phyloP scores from a whole-genome alignment of 2,888 invertebrate species.

The Torymus auratus region DNA sequence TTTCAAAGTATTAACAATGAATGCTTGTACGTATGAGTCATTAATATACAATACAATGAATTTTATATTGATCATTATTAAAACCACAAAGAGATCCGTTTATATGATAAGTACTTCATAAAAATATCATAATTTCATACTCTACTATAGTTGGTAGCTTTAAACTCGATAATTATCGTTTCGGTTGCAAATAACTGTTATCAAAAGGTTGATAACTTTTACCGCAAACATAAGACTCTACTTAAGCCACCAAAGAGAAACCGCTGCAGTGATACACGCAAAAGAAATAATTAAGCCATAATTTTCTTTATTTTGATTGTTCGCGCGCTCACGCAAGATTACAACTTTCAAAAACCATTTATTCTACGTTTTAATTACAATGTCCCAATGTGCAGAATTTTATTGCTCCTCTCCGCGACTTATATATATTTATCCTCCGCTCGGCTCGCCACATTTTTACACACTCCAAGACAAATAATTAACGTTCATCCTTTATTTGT shows the following conservation, averaged over 20 bases:
- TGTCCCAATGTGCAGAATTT: neutral
- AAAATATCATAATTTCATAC: constrained; percentile 11
- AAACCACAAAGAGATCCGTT: no score
- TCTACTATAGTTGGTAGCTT: neutral
- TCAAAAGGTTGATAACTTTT: constrained; percentile 25
- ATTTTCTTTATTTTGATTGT: constrained; percentile 21
- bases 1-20: no score
- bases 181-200: constrained; percentile 19
- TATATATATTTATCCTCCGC: neutral
- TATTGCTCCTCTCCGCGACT: constrained; percentile 6
- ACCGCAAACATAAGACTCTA: constrained; percentile 17
- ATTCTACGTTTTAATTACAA: constrained; percentile 14
- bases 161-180: constrained; percentile 29
- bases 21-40: no score
- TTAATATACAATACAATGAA: no score
- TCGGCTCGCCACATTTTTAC: neutral
- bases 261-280: neutral
- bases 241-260: neutral
- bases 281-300: constrained; percentile 12
- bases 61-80: no score
- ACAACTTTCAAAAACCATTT: constrained; percentile 16
- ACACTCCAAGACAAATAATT: constrained; percentile 32
- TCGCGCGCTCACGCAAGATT: neutral
- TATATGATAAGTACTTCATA: neutral
- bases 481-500: constrained; percentile 37